These are phyloP conservation scores for Mimas tiliae DNA, from an alignment of 2,888 invertebrate species.

Conservation along the genomic window DNA sequence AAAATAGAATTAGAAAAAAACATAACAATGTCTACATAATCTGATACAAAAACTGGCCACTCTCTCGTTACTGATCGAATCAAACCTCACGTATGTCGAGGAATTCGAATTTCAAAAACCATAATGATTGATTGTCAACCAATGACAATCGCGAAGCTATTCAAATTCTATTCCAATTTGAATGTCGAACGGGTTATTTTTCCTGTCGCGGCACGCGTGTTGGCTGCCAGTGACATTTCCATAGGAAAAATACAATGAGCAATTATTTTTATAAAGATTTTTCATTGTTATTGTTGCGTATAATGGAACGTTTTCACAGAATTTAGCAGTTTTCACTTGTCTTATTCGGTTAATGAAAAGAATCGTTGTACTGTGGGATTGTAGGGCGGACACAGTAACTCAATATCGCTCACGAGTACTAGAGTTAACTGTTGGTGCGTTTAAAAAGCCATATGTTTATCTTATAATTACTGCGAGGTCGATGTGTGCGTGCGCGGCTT, in stretches of 20 bases:
- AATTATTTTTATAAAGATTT: constrained; percentile 64
- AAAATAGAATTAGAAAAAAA: constrained; percentile 43
- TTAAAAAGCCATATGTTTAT: constrained; percentile 79
- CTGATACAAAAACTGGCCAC: constrained; percentile 57
- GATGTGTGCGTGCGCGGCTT: constrained; percentile 51
- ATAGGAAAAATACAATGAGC: constrained; percentile 69
- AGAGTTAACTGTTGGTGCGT: constrained; percentile 55
- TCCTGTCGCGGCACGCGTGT: constrained; percentile 64
- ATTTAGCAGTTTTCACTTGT: constrained; percentile 22
- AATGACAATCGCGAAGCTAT: constrained; percentile 79
- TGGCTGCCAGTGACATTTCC: constrained; percentile 64
- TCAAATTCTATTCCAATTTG: constrained; percentile 78
- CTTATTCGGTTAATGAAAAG: constrained; percentile 32
- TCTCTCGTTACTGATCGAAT: constrained; percentile 67
- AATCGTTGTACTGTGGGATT: constrained; percentile 31
- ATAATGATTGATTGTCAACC: constrained; percentile 83
- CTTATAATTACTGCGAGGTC: constrained; percentile 62
- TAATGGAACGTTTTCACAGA: constrained; percentile 22
- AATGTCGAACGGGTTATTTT: constrained; percentile 79
- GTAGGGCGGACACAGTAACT: constrained; percentile 62
- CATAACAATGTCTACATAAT: constrained; percentile 47
- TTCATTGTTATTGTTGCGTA: constrained; percentile 42
- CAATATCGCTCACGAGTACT: constrained; percentile 59
- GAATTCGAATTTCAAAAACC: constrained; percentile 80
- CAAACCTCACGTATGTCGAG: constrained; percentile 69